Evolutionary conservation across 2,888 invertebrate genomes (phyloP).

Genomic region (Crossocerus cetratus): DNA sequence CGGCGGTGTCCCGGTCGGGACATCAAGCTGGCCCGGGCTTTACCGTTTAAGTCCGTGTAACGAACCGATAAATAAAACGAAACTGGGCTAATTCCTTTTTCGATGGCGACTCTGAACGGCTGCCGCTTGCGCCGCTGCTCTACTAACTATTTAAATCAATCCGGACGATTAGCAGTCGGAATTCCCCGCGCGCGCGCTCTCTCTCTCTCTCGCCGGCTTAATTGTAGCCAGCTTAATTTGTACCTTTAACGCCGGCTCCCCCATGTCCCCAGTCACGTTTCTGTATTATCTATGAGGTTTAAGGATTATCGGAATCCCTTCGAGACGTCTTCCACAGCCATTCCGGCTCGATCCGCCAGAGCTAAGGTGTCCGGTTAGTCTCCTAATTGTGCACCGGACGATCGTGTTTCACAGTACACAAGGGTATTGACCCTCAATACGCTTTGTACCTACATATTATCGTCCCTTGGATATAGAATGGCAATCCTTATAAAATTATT

Average conservation of each 20-base stretch:
- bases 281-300: constrained; percentile 29
- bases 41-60: constrained; percentile 1
- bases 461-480: too few relatives aligned
- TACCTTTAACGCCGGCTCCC: not conserved
- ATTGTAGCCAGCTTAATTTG: constrained; percentile 2
- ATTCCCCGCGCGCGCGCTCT: not conserved
- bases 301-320: constrained; percentile 44
- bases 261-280: not conserved
- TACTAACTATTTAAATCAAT: constrained; percentile 1
- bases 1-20: too few relatives aligned
- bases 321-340: constrained; percentile 32
- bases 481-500: too few relatives aligned
- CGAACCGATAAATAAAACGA: constrained; percentile 5
- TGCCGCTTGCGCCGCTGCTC: not conserved
- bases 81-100: constrained; percentile 3
- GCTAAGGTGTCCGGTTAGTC: constrained; percentile 45
- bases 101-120: not conserved
- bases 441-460: too few relatives aligned
- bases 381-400: constrained; percentile 64
- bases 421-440: constrained; percentile 57
- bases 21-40: not conserved
- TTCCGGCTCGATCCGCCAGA: constrained; percentile 33
- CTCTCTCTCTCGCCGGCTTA: too few relatives aligned
- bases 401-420: constrained; percentile 63
- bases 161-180: not conserved